These are phyloP conservation scores for Zaprionus inermis DNA, from an alignment of 1,140 invertebrate species.

Conservation along the genomic window DNA sequence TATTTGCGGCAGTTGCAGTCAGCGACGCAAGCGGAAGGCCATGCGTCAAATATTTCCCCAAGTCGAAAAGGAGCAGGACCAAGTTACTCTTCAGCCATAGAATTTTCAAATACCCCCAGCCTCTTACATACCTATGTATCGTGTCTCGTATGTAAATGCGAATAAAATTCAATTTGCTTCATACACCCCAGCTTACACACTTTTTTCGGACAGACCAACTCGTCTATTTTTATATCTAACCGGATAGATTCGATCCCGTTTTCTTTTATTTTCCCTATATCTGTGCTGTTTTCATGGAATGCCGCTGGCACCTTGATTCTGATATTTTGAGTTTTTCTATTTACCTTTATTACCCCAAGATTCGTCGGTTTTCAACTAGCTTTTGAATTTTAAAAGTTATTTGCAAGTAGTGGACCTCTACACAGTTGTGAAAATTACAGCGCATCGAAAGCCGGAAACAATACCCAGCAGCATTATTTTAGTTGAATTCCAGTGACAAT, in stretches of 20 bases:
- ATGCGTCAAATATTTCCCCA: slow-evolving; percentile 43
- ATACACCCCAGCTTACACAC: too few species aligned
- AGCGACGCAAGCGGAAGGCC: slow-evolving; percentile 66
- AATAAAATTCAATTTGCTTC: background rate
- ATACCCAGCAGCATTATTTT: slow-evolving; percentile 29
- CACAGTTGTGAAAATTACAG: background rate
- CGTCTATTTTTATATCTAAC: too few species aligned
- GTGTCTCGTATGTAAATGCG: background rate
- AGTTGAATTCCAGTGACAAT: slow-evolving; percentile 52
- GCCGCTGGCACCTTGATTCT: background rate
- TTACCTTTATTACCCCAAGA: background rate
- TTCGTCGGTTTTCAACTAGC: background rate
- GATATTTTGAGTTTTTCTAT: background rate
- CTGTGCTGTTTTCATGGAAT: too few species aligned
- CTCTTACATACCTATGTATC: background rate
- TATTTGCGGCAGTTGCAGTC: slow-evolving; percentile 73
- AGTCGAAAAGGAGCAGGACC: slow-evolving; percentile 30
- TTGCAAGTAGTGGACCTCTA: background rate
- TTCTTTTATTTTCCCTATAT: too few species aligned
- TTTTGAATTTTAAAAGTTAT: background rate
- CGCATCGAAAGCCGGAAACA: slow-evolving; percentile 1
- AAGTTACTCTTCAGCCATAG: slow-evolving; percentile 14
- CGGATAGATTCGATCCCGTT: too few species aligned
- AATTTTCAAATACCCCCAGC: background rate
- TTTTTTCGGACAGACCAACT: too few species aligned